Base-by-base conservation (phyloP, 2,888 invertebrate genomes). In the Malacosoma neustria region DNA sequence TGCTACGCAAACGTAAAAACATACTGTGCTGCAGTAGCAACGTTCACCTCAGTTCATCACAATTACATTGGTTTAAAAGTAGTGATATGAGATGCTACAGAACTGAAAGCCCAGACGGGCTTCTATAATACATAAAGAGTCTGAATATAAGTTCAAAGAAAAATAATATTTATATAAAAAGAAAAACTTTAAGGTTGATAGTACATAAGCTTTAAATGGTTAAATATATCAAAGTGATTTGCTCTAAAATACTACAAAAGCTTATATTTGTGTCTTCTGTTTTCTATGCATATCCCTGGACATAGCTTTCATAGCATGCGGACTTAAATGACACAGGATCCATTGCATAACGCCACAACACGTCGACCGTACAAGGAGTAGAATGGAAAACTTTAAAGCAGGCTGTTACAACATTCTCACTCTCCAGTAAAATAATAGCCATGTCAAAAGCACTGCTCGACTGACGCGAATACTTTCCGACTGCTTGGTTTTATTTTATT, bases 401-500 rank as follows among this genome's bases (percentile, higher is more conserved):
- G 34, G 40, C 34, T 42, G 48, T 57, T 66, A 51, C n/a, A 40
- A 38, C 59, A 37, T 62, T 67, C 50, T 36, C 38, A 34, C 36
- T 34, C 48, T 45, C 43, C 34, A 40, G 42, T 49, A 54, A 65
- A 72, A 75, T 81, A 82, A 82, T 75, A 65, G 77, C 71, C 70
- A 68, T 73, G 79, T 81, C 80, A 80, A 67, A 72, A 76, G 69
- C 80, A 80, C 53, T 54, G 65, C 63, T 62, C 64, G 61, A 58
- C 53, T 74, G 75, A 80, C 72, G 72, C 52, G 69, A 66, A 81
- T 75, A 69, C 70, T 74, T 80, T 79, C 79, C 77, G 73, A 75
- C 72, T 72, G 72, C 72, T 75, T 75, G 73, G 52, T 62, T 80
- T 68, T 71, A 73, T 76, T 79, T 79, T 75, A 81, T 74, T 74